Percentiles rank a stretch among this genome's conserved stretches.
phyloP scores from a whole-genome alignment of 2,113 vertebrate species.

The Bombycilla garrulus region DNA sequence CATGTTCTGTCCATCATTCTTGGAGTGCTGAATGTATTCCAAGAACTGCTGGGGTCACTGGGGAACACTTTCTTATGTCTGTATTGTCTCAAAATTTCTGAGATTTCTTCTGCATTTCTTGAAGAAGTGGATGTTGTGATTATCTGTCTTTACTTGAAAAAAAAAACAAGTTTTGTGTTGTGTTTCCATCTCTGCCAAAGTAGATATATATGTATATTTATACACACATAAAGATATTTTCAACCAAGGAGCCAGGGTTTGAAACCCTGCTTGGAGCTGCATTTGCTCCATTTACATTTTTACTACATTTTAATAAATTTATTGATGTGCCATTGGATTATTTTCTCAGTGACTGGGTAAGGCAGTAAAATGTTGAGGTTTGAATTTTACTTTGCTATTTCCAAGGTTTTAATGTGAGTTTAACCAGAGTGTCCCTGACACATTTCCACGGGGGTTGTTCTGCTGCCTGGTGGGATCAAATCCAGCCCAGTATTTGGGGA shows the following conservation, averaged over 20 bases:
- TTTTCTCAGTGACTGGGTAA: neutral
- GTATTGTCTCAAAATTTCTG: neutral
- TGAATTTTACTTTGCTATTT: neutral
- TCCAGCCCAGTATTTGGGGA: neutral
- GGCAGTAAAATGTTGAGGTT: neutral
- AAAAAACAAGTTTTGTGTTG: rapidly evolving
- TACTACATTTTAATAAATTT: neutral
- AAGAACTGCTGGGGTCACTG: rapidly evolving
- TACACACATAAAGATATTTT: neutral
- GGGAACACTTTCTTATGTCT: neutral
- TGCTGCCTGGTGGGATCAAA: neutral
- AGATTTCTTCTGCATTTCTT: neutral
- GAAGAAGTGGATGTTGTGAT: neutral
- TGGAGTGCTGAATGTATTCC: neutral
- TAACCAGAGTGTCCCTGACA: neutral
- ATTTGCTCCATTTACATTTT: neutral
- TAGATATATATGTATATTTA: neutral
- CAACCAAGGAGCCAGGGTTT: neutral
- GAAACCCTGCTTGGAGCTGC: neutral
- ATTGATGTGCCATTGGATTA: neutral
- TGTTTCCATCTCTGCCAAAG: neutral
- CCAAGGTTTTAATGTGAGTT: neutral
- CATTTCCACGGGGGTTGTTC: neutral
- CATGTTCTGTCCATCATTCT: neutral
- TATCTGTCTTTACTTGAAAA: neutral